These are phyloP conservation scores for Halichondria panicea DNA, from an alignment of 37 sponge, comb jelly and placozoan species.

Conservation along the genomic window DNA sequence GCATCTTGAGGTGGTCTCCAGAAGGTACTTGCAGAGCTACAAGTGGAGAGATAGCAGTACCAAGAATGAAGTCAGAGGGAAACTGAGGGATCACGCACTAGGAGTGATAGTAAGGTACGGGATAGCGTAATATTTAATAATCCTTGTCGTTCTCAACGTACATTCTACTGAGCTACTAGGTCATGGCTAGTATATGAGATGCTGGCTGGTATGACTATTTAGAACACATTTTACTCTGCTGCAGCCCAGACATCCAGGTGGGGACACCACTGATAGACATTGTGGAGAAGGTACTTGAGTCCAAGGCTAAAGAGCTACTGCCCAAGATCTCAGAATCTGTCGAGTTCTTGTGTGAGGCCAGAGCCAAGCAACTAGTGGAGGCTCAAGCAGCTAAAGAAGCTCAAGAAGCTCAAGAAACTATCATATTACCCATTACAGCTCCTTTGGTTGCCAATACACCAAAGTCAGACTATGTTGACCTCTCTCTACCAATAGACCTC, in stretches of 20 bases:
- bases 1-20: constrained; percentile 50
- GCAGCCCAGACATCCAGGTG: constrained; percentile 40
- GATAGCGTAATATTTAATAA: too few relatives aligned
- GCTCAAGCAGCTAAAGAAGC: not conserved
- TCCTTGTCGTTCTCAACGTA: too few relatives aligned
- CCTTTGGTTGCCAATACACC: not conserved
- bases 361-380: not conserved
- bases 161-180: too few relatives aligned
- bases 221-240: too few relatives aligned
- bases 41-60: constrained; percentile 45
- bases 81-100: constrained; percentile 40
- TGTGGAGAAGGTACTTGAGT: constrained; percentile 44
- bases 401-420: not conserved
- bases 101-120: constrained; percentile 55
- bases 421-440: not conserved
- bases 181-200: too few relatives aligned
- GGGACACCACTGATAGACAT: constrained; percentile 32
- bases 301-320: constrained; percentile 44
- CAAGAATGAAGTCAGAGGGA: constrained; percentile 60
- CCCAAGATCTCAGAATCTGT: constrained; percentile 43
- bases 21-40: constrained; percentile 54
- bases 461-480: not conserved
- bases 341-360: constrained; percentile 2
- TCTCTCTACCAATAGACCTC: constrained; percentile 38
- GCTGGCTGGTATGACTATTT: too few relatives aligned